phyloP scores from a whole-genome alignment of 2,888 invertebrate species.

The Habrosyne pyritoides region DNA sequence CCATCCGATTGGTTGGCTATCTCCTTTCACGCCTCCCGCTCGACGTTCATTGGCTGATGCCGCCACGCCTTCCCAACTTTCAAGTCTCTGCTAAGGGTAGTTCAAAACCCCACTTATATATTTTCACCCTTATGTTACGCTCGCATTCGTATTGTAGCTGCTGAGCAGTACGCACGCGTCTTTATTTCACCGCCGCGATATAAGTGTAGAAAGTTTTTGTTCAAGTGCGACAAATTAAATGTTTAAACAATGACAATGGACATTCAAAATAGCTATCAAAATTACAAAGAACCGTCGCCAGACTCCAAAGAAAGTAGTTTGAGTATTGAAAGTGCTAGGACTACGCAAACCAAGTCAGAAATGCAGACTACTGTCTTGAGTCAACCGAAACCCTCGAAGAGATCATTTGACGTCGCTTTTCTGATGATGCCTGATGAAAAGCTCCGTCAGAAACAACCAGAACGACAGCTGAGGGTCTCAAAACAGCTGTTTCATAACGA shows the following conservation, averaged over 20 bases:
- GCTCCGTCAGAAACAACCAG: constrained; percentile 85
- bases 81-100: constrained; percentile 76
- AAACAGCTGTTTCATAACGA: constrained; percentile 77
- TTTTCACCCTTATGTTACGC: constrained; percentile 79
- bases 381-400: constrained; percentile 83
- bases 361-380: constrained; percentile 66
- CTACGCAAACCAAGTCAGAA: constrained; percentile 70
- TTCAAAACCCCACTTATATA: constrained; percentile 80
- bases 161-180: constrained; percentile 76
- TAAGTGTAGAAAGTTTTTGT: constrained; percentile 78
- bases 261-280: constrained; percentile 82
- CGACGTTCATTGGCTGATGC: constrained; percentile 60
- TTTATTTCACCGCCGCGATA: constrained; percentile 59
- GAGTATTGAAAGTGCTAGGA: constrained; percentile 78
- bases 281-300: constrained; percentile 75
- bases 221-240: constrained; percentile 67
- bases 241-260: constrained; percentile 87
- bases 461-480: constrained; percentile 80
- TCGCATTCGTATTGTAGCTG: constrained; percentile 73
- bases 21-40: constrained; percentile 70
- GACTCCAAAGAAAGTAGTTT: constrained; percentile 75
- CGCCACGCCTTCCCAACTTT: constrained; percentile 70
- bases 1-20: constrained; percentile 61
- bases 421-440: constrained; percentile 94
- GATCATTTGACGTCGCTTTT: constrained; percentile 96